A percentile compares a stretch with the other conserved stretches of the same genome.
These are phyloP conservation scores for Acanthurus leucopareius DNA, from an alignment of 2,797 vertebrate genomes.

Conservation along the genomic window DNA sequence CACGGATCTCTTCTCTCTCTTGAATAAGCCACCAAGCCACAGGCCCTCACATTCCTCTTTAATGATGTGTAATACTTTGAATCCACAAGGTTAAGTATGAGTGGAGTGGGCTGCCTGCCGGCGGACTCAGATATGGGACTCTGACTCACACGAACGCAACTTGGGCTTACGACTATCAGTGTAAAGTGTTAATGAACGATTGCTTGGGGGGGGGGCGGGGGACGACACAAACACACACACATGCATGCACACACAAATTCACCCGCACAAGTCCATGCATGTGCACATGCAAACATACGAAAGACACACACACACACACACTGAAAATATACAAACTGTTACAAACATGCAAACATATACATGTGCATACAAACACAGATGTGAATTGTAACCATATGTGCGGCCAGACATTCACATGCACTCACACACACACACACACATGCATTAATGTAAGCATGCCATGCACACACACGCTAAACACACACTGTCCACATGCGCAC, in stretches of 20 bases:
- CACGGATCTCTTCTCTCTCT: constrained; percentile 46
- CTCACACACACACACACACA: neutral
- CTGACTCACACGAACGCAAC: constrained; percentile 51
- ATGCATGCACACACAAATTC: neutral
- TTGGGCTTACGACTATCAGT: constrained; percentile 48
- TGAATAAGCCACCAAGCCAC: constrained; percentile 51
- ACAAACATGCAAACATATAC: neutral
- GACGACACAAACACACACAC: too few species aligned
- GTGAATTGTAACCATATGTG: constrained; percentile 23
- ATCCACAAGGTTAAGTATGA: constrained; percentile 68
- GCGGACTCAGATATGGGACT: constrained; percentile 46
- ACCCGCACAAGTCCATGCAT: neutral
- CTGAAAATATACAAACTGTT: constrained; percentile 30
- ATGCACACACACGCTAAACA: neutral
- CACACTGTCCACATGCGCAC: constrained; percentile 7
- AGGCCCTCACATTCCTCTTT: constrained; percentile 65
- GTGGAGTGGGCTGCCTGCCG: constrained; percentile 57
- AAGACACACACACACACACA: neutral
- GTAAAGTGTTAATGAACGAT: constrained; percentile 50
- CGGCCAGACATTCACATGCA: neutral
- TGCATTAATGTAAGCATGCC: too few species aligned
- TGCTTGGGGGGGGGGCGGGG: constrained; percentile 41
- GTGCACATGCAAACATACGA: neutral
- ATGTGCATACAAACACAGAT: constrained; percentile 26
- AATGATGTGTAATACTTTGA: constrained; percentile 73